These are phyloP conservation scores for Stenodema calcarata DNA, from an alignment of 2,888 invertebrate species.

Conservation along the genomic window DNA sequence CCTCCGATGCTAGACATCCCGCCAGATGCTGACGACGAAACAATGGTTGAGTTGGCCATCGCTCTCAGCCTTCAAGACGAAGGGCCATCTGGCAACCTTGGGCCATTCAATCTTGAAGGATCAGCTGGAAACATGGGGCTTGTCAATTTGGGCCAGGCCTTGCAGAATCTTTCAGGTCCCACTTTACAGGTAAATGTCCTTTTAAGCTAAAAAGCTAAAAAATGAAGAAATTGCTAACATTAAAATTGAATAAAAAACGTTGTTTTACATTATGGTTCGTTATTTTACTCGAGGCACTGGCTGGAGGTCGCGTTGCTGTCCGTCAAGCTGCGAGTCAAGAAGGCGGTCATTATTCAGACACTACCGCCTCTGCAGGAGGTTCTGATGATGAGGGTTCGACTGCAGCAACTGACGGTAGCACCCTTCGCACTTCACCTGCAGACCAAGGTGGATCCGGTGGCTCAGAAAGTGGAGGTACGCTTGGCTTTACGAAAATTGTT, in stretches of 20 bases:
- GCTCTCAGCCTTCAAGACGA: constrained; percentile 86
- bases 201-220: too few relatives aligned
- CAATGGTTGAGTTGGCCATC: constrained; percentile 95
- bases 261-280: neutral
- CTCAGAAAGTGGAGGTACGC: constrained; percentile 84
- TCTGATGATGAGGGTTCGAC: constrained; percentile 96
- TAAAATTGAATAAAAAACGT: too few relatives aligned
- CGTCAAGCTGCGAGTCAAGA: constrained; percentile 60
- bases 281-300: constrained; percentile 43
- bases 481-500: neutral
- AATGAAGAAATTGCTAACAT: too few relatives aligned
- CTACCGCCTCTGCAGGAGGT: constrained; percentile 84
- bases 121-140: constrained; percentile 58
- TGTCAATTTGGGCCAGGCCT: constrained; percentile 59
- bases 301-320: constrained; percentile 48
- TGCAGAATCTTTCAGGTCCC: constrained; percentile 62
- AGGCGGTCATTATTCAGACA: constrained; percentile 76
- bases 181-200: constrained; percentile 58
- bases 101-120: constrained; percentile 60
- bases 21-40: constrained; percentile 95
- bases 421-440: constrained; percentile 82
- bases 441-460: constrained; percentile 69
- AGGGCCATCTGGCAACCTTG: constrained; percentile 53
- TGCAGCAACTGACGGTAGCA: constrained; percentile 93
- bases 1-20: constrained; percentile 86